Conservation (phyloP, 2,113 vertebrate species). For the Thinocorus orbignyianus region DNA sequence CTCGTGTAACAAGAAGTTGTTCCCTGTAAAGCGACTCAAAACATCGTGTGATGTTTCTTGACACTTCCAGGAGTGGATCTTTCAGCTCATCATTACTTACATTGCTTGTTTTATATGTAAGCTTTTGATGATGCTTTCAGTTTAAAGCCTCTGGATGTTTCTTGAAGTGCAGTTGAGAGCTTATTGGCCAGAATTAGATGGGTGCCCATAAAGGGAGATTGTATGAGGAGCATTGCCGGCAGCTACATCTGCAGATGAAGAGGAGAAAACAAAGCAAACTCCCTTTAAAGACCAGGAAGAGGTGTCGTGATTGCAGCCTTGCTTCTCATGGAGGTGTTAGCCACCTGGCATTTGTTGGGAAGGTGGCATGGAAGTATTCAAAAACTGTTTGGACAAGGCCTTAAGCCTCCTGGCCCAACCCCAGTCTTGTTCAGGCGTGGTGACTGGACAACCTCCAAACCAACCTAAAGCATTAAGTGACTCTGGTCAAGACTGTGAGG, state of each 20-base stretch:
- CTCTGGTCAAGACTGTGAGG: neutral
- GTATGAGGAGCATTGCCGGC: accelerated
- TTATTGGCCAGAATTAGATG: neutral
- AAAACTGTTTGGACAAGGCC: neutral
- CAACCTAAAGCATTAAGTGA: neutral
- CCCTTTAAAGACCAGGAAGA: neutral
- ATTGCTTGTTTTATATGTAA: neutral
- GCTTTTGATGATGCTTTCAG: neutral
- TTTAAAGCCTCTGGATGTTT: neutral
- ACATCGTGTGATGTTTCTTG: neutral
- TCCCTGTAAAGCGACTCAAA: neutral
- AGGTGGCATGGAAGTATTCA: neutral
- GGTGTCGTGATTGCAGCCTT: neutral
- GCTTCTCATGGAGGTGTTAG: neutral
- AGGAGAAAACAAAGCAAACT: neutral
- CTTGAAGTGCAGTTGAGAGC: neutral
- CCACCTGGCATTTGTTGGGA: neutral
- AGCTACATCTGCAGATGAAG: accelerated
- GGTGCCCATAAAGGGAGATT: neutral
- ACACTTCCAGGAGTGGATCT: neutral
- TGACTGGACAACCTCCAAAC: neutral
- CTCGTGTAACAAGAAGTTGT: neutral
- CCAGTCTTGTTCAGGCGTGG: neutral
- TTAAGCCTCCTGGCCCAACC: accelerated
- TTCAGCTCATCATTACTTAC: neutral